Evolutionary conservation across 2,888 invertebrate species (phyloP), one percentile per base, ranked within the genome.

Genomic region (Dolomedes plantarius): DNA sequence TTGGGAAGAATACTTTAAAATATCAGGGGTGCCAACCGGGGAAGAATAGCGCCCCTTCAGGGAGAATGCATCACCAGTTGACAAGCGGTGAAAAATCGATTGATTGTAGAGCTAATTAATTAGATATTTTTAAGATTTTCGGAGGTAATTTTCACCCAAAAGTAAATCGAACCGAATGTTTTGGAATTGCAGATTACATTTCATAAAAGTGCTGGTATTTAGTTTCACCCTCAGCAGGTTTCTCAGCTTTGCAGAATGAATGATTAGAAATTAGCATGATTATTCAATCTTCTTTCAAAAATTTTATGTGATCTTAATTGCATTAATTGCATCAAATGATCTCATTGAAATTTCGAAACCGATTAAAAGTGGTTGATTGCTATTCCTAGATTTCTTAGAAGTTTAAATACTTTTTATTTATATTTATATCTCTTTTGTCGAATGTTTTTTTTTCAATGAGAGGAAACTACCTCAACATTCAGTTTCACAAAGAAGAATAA

Each of bases 1-100:
- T 56, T 56, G 5, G n/a, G 56, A 23, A 56, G 56, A 9, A 62
- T 64, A 75, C 75, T 82, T 82, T 82, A 82, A 82, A 82, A 76
- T 82, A 32, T 16, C 27, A 28, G 39, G 68, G 75, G 75, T 31
- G 31, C 13, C 62, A 69, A 69, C n/a, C 23, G 39, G 27, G 67
- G 68, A 68, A 23, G 29, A 39, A 39, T 27, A 82, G 75, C 75
- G 75, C 69, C 68, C 46, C 56, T 62, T 50, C n/a, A 7, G 65
- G 65, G 50, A 72, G 32, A 56, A 56, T 64, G 32, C 50, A 46
- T 73, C 65, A 41, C 65, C 56, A 23, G 19, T 56, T 56, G 56
- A 56, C 56, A 56, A 56, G 56, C 16, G 56, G 46, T 7, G 7
- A 16, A 56, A 56, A 56, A 56, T 56, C 56, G 36, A 71, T 78